These are phyloP conservation scores for Eupsilia transversa DNA, from an alignment of 2,888 invertebrate genomes.

Conservation along the genomic window DNA sequence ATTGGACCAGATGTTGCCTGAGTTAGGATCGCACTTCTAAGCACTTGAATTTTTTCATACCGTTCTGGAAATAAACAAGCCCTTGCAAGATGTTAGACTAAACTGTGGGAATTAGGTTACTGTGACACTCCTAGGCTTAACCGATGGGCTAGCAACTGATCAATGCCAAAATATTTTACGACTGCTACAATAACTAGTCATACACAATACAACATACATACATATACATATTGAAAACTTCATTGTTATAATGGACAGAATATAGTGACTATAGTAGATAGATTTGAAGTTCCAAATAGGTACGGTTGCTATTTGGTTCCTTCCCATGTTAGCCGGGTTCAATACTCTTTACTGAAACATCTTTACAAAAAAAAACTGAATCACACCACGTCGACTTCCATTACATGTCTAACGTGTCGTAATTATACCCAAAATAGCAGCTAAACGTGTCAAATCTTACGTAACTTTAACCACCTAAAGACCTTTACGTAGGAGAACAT, in stretches of 20 bases:
- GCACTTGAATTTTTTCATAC: constrained; percentile 24
- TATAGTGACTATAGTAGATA: not conserved
- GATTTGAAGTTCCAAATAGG: not conserved
- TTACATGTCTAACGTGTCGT: not conserved
- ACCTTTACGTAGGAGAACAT: constrained; percentile 6
- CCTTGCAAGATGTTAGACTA: constrained; percentile 44
- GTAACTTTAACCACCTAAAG: not conserved
- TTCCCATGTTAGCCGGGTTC: not conserved
- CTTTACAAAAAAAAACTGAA: not conserved
- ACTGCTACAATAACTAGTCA: not conserved
- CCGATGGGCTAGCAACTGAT: constrained; percentile 9
- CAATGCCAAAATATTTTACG: constrained; percentile 3
- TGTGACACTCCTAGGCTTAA: constrained; percentile 14
- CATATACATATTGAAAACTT: constrained; percentile 1
- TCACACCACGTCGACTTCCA: not conserved
- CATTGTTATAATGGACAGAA: not conserved
- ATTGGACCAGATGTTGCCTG: constrained; percentile 25
- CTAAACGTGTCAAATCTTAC: constrained; percentile 23
- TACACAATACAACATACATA: too few species aligned
- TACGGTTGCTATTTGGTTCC: not conserved
- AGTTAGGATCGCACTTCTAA: not conserved
- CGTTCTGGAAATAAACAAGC: constrained; percentile 4
- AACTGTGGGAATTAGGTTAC: constrained; percentile 55
- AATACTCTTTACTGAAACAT: not conserved
- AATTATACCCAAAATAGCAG: constrained; percentile 18